phyloP scores from a whole-genome alignment of 2,113 vertebrate genomes.

The Caloenas nicobarica region DNA sequence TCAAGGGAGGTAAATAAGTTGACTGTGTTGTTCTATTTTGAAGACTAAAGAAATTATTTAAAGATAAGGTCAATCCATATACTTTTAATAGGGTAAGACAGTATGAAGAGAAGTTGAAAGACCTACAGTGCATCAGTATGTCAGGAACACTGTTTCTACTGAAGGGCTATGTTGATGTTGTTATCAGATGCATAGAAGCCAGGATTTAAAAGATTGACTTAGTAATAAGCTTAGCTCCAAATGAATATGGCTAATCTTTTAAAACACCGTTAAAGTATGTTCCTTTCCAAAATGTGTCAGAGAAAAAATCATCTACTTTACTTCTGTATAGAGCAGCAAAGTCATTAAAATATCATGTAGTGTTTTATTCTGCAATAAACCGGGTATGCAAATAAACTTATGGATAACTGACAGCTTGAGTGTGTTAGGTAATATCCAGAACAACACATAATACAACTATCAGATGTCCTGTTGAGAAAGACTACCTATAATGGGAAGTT shows the following conservation, averaged over 20 bases:
- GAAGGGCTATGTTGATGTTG: background rate
- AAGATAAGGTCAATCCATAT: background rate
- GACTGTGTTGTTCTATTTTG: background rate
- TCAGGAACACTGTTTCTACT: background rate
- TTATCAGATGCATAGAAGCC: background rate
- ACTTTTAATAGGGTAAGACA: background rate
- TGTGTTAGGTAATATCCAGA: background rate
- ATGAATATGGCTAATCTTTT: conserved; percentile 15
- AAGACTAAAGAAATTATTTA: conserved; percentile 2
- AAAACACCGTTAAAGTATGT: background rate
- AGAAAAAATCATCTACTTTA: background rate
- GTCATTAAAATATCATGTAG: background rate
- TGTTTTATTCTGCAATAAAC: background rate
- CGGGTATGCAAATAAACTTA: background rate
- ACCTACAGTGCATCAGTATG: background rate
- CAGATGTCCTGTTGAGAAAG: background rate
- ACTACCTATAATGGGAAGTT: background rate
- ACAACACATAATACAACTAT: background rate
- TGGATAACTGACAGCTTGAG: background rate
- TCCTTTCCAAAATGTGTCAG: background rate
- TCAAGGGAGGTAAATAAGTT: background rate
- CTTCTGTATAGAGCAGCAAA: background rate
- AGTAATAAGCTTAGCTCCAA: conserved; percentile 21
- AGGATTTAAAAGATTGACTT: conserved; percentile 14
- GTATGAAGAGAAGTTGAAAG: background rate